Evolutionary conservation across 2,888 invertebrate genomes (phyloP), one percentile per base, ranked within the genome.

Genomic region (Morpho helenor): DNA sequence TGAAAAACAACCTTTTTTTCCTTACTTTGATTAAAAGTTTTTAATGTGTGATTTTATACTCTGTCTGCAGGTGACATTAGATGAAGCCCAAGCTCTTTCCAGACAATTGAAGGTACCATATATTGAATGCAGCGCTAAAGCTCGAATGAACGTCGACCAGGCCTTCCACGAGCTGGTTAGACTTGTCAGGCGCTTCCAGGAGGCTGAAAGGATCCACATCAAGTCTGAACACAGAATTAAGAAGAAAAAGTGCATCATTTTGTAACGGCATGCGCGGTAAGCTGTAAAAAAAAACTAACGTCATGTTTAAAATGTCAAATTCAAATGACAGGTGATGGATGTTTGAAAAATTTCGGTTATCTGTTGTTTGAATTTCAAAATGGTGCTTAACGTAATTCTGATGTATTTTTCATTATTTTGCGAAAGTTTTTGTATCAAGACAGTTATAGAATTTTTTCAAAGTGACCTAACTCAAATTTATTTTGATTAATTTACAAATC

Each of bases 101-200:
- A 92, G 96, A 62, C 96, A 96, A 73, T 91, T 99, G 62, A 95
- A 96, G 87, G 95, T 99, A 59, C 97, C 97, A 0, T 98, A 98
- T 87, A 96, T 99, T 64, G 99, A 99, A 85, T 98, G 98, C 87
- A 99, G 98, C 84, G 99, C 99, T 60, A 99, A 99, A 87, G 93
- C 96, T 75, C 93, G 98, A 66, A 95, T 98, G 92, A 99, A 98
- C 87, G 97, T 98, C 8, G 98, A 98, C 87, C 97, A 97, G 83
- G 96, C 98, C 2, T 99, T 99, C 88, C 97, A 98, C 82, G 98
- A 99, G 80, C 93, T 99, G 55, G 98, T 99, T 16, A 92, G 88
- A 2, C 67, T 97, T 67, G 96, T 98, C 54, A 92, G 98, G 63
- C 95, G 96, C 82, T 98, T 98, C 90, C 98, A 98, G 82, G 93